Evolutionary conservation across 2,888 invertebrate genomes (phyloP), one percentile per base, ranked within the genome.

Genomic region (Endotricha flammealis): DNA sequence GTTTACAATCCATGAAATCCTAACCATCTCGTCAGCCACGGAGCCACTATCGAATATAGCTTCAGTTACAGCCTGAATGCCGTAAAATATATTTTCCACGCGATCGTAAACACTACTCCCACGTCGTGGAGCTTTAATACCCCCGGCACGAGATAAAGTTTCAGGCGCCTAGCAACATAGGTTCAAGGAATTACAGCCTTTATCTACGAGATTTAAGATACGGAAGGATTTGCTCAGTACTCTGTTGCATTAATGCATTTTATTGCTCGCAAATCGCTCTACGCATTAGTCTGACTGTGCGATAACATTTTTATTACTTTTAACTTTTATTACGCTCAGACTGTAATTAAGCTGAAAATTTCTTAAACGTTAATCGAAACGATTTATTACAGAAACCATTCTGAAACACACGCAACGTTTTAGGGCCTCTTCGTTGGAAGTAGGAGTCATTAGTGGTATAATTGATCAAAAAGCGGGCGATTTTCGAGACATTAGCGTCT

Each of bases 41-140:
- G 10, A 14, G 17, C 20, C 17, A 32, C 28, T 27, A 28, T 27
- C 27, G 13, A 7, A n/a, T 12, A 12, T 27, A 27, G 12, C 27
- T 12, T 22, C 44, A 45, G 54, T 64, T 60, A 66, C 53, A 57
- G 59, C 53, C 51, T 44, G 50, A 54, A 61, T 48, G 55, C 54
- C 52, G 53, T 79, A 74, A 78, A 80, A 44, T 54, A 57, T 58
- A 52, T 64, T 62, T 51, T 64, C 65, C 65, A 70, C 64, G 69
- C 69, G 71, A 71, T 76, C 79, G 71, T 81, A 76, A 80, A 79
- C 63, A 63, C 59, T 58, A 55, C 50, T 48, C 37, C 51, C 44
- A 46, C 57, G 48, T 51, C 53, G 52, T 50, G 50, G 46, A 45
- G 46, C 48, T 38, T 29, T 29, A 11, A 29, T 22, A 29, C 22